Evolutionary conservation across 37 sponge, comb jelly and placozoan genomes (phyloP).

Genomic region (Spongilla lacustris): DNA sequence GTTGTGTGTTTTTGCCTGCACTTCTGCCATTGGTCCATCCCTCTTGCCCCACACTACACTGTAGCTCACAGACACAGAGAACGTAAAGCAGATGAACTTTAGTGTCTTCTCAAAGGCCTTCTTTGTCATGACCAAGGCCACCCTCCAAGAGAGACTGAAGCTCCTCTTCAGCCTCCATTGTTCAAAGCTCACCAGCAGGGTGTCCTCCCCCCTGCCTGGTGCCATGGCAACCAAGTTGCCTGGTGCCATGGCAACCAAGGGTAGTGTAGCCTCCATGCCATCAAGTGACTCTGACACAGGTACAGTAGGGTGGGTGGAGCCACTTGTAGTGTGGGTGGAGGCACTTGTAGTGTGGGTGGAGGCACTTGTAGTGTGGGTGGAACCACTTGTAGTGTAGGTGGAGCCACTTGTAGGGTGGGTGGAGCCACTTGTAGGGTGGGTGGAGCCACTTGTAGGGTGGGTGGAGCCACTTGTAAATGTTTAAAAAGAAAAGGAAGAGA

Average conservation of each 20-base stretch:
- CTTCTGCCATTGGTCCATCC: neutral
- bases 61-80: conserved; percentile 57
- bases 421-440: neutral
- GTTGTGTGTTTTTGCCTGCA: neutral
- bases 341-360: neutral
- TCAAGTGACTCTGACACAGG: conserved; percentile 11
- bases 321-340: neutral
- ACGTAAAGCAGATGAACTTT: conserved; percentile 67
- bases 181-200: conserved; percentile 10
- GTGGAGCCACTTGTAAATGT: no score
- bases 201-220: neutral
- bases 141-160: conserved; percentile 74
- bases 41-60: neutral
- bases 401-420: neutral
- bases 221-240: neutral
- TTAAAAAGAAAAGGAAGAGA: no score
- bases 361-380: no score
- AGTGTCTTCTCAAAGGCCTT: conserved; percentile 50
- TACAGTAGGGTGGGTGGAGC: neutral
- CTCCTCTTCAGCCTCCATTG: conserved; percentile 68
- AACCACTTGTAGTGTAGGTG: no score
- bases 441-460: no score
- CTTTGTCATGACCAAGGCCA: conserved; percentile 58
- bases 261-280: neutral
- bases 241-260: neutral